Evolutionary conservation across 2,113 vertebrate species (phyloP).

Genomic region (Toxotes jaculatrix): DNA sequence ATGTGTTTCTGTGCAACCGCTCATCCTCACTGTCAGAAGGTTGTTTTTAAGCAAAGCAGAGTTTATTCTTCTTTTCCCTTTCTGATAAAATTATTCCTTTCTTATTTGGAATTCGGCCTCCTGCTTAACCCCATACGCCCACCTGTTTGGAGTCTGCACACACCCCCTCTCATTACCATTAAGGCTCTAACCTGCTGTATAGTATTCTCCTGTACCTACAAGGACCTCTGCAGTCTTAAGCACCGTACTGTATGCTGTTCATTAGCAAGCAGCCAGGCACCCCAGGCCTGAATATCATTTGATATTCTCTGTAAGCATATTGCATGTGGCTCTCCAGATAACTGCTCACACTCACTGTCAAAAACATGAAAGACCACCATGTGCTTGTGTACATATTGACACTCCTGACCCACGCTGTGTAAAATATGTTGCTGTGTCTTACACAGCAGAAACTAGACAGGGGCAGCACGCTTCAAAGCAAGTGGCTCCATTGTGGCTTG

Average conservation of each 20-base stretch:
- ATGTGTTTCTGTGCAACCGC: neutral
- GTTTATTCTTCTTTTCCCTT: neutral
- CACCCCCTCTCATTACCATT: conserved; percentile 31
- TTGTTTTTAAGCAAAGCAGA: neutral
- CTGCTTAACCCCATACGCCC: neutral
- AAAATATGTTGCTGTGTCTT: conserved; percentile 35
- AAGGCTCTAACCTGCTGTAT: conserved; percentile 38
- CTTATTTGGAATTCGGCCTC: neutral
- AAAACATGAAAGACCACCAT: conserved; percentile 58
- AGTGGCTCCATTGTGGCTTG: conserved; percentile 27
- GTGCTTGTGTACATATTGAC: conserved; percentile 15
- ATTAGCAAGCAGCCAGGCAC: conserved; percentile 34
- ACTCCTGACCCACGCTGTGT: conserved; percentile 21
- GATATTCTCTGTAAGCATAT: conserved; percentile 56
- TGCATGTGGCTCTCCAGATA: conserved; percentile 46
- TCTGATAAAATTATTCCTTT: neutral
- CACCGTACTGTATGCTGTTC: conserved; percentile 28
- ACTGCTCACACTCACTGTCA: conserved; percentile 35
- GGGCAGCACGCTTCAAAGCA: conserved; percentile 38
- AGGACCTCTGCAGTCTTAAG: conserved; percentile 35
- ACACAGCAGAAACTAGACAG: conserved; percentile 34
- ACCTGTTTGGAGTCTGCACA: conserved; percentile 11
- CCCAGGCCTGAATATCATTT: conserved; percentile 15
- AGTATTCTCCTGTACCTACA: conserved; percentile 28
- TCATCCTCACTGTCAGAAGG: neutral